Percentiles rank a stretch among this genome's conserved stretches.
Conservation (phyloP, 35 echinoderm and acorn worm species). For the Patiria miniata region DNA sequence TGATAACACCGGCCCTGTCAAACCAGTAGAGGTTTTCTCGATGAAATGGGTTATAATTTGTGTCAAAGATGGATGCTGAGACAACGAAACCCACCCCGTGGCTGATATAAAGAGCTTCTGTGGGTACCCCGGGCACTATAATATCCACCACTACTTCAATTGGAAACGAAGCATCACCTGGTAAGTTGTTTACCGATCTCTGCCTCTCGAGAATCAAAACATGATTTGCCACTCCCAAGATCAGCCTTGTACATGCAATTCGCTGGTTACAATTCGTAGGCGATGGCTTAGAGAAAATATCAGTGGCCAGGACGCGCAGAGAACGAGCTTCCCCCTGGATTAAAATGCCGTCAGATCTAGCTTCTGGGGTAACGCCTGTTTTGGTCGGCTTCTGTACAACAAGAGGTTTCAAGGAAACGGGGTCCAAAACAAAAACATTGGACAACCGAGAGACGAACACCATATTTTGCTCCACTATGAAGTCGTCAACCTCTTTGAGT, state of each 20-base stretch:
- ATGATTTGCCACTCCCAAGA: constrained; percentile 10
- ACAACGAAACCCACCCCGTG: not conserved
- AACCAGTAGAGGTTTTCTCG: not conserved
- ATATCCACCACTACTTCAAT: not conserved
- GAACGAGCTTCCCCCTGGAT: not conserved
- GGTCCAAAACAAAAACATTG: not conserved
- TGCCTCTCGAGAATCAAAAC: not conserved
- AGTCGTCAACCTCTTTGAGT: not conserved
- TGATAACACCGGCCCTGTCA: not conserved
- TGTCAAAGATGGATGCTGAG: not conserved
- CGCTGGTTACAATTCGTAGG: not conserved
- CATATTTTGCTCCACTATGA: not conserved
- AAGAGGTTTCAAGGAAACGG: not conserved
- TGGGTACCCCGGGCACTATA: not conserved
- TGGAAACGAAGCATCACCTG: too few species aligned
- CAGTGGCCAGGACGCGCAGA: not conserved
- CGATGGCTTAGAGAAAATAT: not conserved
- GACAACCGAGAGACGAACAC: not conserved
- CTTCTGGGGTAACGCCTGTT: not conserved
- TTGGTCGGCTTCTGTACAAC: not conserved
- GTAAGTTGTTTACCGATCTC: not conserved
- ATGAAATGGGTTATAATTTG: not conserved
- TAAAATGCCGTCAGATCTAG: not conserved
- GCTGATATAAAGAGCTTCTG: not conserved
- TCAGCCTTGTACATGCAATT: not conserved